Conservation (phyloP, 2,888 invertebrate species). For the Andrena praecox region DNA sequence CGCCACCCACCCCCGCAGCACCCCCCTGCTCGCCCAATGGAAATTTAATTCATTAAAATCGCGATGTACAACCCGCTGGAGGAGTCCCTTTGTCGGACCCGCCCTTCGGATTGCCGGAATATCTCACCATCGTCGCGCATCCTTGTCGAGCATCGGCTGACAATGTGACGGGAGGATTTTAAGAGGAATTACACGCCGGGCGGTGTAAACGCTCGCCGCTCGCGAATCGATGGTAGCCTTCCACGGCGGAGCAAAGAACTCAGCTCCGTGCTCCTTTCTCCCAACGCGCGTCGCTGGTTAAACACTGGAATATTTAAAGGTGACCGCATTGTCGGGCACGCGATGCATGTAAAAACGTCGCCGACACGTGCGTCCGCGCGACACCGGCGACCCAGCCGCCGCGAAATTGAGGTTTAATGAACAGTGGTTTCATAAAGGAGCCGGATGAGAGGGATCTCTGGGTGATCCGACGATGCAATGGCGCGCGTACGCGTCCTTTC, state of each 20-base stretch:
- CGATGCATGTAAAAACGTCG: slow-evolving; percentile 47
- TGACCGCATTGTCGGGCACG: slow-evolving; percentile 51
- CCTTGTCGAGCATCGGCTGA: background rate
- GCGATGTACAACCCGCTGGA: slow-evolving; percentile 24
- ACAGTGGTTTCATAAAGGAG: slow-evolving; percentile 22
- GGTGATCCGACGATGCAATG: slow-evolving; percentile 3
- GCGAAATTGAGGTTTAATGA: slow-evolving; percentile 53
- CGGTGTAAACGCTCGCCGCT: background rate
- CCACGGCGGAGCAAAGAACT: background rate
- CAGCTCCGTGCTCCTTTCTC: background rate
- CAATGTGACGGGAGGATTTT: background rate
- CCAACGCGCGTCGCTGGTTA: slow-evolving; percentile 21
- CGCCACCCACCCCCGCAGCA: slow-evolving; percentile 4
- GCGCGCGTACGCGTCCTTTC: background rate
- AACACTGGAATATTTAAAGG: slow-evolving; percentile 59
- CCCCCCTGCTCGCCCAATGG: slow-evolving; percentile 31
- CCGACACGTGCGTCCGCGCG: slow-evolving; percentile 38
- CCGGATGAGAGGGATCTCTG: slow-evolving; percentile 17
- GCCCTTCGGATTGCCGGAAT: slow-evolving; percentile 12
- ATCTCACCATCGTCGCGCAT: background rate
- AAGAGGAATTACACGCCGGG: background rate
- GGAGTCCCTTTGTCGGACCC: slow-evolving; percentile 17
- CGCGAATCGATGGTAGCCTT: slow-evolving; percentile 5
- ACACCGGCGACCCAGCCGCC: slow-evolving; percentile 16
- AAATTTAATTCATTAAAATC: slow-evolving; percentile 65